Evolutionary conservation across 2,113 vertebrate species (phyloP).

Genomic region (Emydura subglobosa): DNA sequence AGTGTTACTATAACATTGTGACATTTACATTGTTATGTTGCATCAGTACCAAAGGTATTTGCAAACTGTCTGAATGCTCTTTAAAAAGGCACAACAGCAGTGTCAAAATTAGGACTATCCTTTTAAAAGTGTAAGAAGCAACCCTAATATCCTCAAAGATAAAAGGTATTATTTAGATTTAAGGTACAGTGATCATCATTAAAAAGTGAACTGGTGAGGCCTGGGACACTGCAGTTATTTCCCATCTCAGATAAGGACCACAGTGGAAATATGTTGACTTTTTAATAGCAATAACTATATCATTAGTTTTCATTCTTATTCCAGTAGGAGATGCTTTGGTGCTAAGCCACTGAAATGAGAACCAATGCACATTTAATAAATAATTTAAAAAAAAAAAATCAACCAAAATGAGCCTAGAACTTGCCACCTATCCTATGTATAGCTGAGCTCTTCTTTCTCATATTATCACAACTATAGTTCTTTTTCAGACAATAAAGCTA

Average conservation of each 20-base stretch:
- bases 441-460: background rate
- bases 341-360: conserved; percentile 47
- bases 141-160: background rate
- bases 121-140: background rate
- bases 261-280: background rate
- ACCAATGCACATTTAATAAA: conserved; percentile 30
- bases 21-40: background rate
- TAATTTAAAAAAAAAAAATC: background rate
- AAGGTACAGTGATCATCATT: background rate
- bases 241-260: background rate
- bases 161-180: background rate
- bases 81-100: conserved; percentile 28
- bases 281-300: background rate
- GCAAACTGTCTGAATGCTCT: background rate
- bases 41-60: background rate
- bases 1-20: conserved; percentile 8
- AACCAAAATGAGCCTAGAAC: background rate
- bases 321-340: conserved; percentile 32
- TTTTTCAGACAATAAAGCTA: conserved; percentile 10
- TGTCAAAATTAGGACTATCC: conserved; percentile 14
- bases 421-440: background rate
- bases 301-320: conserved; percentile 47
- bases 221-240: conserved; percentile 29
- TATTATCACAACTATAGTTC: background rate
- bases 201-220: conserved; percentile 40